Evolutionary conservation across 2,113 vertebrate genomes (phyloP).

Genomic region (Hymenochirus boettgeri): DNA sequence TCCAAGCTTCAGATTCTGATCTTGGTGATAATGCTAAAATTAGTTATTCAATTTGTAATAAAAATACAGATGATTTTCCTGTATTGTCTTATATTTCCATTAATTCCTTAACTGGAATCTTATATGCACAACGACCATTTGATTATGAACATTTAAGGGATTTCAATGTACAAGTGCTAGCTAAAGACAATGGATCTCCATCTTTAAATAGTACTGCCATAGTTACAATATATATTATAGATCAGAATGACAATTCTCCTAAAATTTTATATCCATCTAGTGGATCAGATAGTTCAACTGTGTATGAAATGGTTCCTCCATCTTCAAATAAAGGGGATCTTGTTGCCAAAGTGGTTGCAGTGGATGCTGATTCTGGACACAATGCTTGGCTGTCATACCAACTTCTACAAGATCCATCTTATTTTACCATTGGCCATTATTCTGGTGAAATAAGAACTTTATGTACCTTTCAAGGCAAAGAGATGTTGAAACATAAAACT

Average conservation of each 20-base stretch:
- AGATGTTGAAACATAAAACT: constrained; percentile 47
- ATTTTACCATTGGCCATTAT: constrained; percentile 30
- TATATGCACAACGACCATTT: constrained; percentile 61
- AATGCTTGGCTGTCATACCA: constrained; percentile 55
- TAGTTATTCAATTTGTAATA: constrained; percentile 69
- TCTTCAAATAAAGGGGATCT: constrained; percentile 60
- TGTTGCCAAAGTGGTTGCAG: constrained; percentile 56
- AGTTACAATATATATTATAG: constrained; percentile 23
- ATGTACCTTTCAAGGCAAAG: constrained; percentile 43
- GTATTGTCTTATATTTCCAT: constrained; percentile 73
- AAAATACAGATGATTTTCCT: constrained; percentile 55
- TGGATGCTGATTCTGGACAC: constrained; percentile 55
- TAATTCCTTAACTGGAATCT: constrained; percentile 74
- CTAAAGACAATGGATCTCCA: constrained; percentile 32
- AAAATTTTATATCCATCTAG: constrained; percentile 38
- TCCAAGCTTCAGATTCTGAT: constrained; percentile 73
- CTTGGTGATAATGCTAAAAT: constrained; percentile 72
- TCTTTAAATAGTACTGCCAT: constrained; percentile 20
- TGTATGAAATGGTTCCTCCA: constrained; percentile 54
- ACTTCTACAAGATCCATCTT: constrained; percentile 40
- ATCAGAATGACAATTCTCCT: constrained; percentile 42
- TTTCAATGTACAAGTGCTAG: constrained; percentile 22
- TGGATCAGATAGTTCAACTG: constrained; percentile 49
- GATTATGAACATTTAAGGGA: constrained; percentile 40
- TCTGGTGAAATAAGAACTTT: constrained; percentile 42